Evolutionary conservation across 1,140 invertebrate genomes (phyloP).

Genomic region (Pogonognathellus flavescens): DNA sequence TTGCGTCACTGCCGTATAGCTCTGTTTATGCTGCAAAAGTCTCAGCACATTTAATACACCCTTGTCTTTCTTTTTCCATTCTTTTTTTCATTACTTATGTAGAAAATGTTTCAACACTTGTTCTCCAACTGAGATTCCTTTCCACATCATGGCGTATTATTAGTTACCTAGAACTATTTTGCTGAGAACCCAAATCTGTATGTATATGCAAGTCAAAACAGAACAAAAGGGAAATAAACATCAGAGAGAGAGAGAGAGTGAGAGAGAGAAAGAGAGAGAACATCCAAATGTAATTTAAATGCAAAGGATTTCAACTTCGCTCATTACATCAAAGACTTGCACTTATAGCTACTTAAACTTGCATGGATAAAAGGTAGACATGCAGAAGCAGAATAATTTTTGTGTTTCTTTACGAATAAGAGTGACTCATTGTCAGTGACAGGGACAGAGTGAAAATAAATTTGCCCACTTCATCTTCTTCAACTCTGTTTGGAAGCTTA

Average conservation of each 20-base stretch:
- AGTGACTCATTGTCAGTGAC: background rate
- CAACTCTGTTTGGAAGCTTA: background rate
- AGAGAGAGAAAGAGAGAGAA: background rate
- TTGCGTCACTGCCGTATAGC: too few relatives aligned
- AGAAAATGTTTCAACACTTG: too few relatives aligned
- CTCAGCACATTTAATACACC: too few relatives aligned
- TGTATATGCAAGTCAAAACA: too few relatives aligned
- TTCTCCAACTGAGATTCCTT: too few relatives aligned
- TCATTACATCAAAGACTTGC: background rate
- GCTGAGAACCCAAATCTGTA: too few relatives aligned
- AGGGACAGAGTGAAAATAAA: background rate
- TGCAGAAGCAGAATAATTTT: background rate
- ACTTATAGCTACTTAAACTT: background rate
- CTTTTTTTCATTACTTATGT: too few relatives aligned
- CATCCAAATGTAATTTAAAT: constrained; percentile 15
- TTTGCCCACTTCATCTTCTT: background rate
- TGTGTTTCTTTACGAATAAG: background rate
- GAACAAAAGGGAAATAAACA: too few relatives aligned
- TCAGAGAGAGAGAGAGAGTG: background rate
- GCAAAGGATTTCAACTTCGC: background rate
- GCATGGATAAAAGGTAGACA: background rate
- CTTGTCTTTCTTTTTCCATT: too few relatives aligned
- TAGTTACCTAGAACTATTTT: too few relatives aligned
- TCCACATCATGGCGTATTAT: too few relatives aligned
- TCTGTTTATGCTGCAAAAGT: too few relatives aligned